Evolutionary conservation across 2,113 vertebrate genomes (phyloP).

Genomic region (Otis tarda): DNA sequence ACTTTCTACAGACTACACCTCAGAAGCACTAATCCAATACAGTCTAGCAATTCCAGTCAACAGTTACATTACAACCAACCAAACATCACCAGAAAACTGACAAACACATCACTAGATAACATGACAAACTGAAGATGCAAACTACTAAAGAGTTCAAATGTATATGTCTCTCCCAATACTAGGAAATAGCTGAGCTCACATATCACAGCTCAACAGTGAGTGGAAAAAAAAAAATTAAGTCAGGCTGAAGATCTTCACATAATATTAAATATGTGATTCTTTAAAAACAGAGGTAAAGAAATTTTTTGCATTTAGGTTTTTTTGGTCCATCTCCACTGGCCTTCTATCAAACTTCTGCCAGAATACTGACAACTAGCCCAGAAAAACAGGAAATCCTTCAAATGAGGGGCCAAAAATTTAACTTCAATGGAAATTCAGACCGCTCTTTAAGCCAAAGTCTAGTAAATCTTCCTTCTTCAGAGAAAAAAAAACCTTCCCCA

Average conservation of each 20-base stretch:
- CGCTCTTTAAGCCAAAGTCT: not conserved
- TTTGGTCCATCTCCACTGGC: not conserved
- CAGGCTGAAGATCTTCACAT: not conserved
- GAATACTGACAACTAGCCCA: not conserved
- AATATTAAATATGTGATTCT: not conserved
- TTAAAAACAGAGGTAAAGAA: not conserved
- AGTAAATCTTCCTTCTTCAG: not conserved
- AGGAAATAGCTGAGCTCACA: not conserved
- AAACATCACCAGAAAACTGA: not conserved
- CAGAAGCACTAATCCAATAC: not conserved
- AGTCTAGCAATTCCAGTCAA: not conserved
- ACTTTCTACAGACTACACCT: not conserved
- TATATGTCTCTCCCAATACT: not conserved
- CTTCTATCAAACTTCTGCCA: not conserved
- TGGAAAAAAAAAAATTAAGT: not conserved
- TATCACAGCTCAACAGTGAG: not conserved
- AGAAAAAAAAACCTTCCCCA: not conserved
- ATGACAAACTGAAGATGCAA: not conserved
- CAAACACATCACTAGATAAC: not conserved
- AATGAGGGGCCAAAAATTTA: not conserved
- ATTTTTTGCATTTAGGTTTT: not conserved
- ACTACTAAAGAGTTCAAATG: not conserved
- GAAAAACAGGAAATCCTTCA: conserved; percentile 46
- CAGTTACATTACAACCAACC: not conserved
- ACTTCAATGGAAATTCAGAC: not conserved